Evolutionary conservation across 1,140 invertebrate genomes (phyloP).

Genomic region (Saccostrea glomerata): DNA sequence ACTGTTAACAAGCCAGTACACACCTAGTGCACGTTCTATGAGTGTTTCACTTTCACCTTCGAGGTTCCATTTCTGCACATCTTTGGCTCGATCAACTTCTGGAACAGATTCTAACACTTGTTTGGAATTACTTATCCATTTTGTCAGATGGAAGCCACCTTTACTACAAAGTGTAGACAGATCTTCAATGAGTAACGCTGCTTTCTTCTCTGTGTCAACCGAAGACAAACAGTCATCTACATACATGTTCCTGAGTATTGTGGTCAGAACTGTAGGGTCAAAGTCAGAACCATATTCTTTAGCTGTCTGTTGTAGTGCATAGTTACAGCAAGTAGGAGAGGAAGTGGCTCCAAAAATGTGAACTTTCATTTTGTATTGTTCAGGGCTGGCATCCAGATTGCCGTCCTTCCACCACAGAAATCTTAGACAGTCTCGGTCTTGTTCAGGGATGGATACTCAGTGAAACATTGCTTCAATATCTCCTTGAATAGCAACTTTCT

Average conservation of each 20-base stretch:
- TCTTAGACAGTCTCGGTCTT: slow-evolving; percentile 38
- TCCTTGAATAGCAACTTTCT: slow-evolving; percentile 16
- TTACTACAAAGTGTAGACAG: slow-evolving; percentile 25
- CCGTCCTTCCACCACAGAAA: slow-evolving; percentile 48
- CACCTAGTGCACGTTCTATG: no score
- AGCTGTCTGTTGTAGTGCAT: slow-evolving; percentile 39
- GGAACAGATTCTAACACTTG: slow-evolving; percentile 46
- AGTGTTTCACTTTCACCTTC: slow-evolving; percentile 37
- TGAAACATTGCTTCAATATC: slow-evolving; percentile 48
- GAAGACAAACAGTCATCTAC: no score
- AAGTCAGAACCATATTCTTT: not conserved
- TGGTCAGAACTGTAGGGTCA: no score
- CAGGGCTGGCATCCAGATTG: slow-evolving; percentile 27
- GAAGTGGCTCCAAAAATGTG: slow-evolving; percentile 49
- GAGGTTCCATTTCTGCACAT: not conserved
- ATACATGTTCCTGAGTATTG: no score
- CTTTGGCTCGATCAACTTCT: slow-evolving; percentile 18
- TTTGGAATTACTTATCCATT: slow-evolving; percentile 51
- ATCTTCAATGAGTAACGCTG: slow-evolving; percentile 10
- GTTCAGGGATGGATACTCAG: slow-evolving; percentile 24
- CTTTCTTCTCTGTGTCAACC: no score
- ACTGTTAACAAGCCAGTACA: no score
- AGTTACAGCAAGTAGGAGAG: slow-evolving; percentile 45
- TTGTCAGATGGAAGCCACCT: slow-evolving; percentile 53
- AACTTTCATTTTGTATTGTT: slow-evolving; percentile 44